A percentile compares a stretch with the other conserved stretches of the same genome.
Evolutionary conservation across 2,797 vertebrate genomes (phyloP).

Genomic region (Pantherophis vulpinus): DNA sequence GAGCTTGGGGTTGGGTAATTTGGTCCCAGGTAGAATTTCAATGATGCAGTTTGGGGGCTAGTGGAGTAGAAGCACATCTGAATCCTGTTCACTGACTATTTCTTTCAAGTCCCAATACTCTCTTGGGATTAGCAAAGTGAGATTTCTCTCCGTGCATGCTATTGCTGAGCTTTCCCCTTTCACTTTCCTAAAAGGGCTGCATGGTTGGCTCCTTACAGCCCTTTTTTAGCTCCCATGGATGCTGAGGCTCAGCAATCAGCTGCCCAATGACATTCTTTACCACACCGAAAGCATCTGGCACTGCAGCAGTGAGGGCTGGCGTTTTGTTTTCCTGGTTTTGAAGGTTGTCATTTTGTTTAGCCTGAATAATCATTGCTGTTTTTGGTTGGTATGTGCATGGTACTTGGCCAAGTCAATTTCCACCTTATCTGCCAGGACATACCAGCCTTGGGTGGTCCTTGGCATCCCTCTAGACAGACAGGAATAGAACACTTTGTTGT

Average conservation of each 20-base stretch:
- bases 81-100: background rate
- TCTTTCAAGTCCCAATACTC: background rate
- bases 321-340: too few species aligned
- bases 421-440: background rate
- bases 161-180: background rate
- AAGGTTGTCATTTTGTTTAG: background rate
- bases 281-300: background rate
- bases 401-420: background rate
- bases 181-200: background rate
- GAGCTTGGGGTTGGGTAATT: too few species aligned
- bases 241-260: background rate
- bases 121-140: background rate
- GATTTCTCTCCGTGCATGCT: background rate
- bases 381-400: background rate
- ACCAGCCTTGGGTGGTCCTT: background rate
- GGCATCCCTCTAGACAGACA: background rate
- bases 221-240: background rate
- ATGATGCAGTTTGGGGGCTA: too few species aligned
- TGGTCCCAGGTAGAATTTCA: too few species aligned
- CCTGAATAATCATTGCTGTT: background rate
- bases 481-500: background rate
- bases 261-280: background rate
- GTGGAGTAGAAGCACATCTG: too few species aligned
- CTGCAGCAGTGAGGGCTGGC: background rate
- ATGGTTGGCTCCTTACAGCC: background rate